phyloP scores from a whole-genome alignment of 2,888 invertebrate genomes.

The Troides helena region DNA sequence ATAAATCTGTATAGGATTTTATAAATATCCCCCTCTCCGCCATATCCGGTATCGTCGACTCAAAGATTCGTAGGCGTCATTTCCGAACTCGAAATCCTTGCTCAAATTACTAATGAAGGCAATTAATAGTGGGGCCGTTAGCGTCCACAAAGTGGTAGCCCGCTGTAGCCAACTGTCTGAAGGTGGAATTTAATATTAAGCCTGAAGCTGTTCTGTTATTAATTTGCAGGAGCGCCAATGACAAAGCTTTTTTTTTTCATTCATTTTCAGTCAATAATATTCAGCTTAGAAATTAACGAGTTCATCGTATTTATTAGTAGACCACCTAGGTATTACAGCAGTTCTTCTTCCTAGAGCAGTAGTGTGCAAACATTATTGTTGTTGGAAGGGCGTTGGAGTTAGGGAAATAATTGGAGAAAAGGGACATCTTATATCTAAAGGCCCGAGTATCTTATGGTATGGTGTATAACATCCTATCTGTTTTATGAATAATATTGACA shows the following conservation, averaged over 20 bases:
- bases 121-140: constrained; percentile 59
- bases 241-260: constrained; percentile 35
- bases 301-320: too few relatives aligned
- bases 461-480: too few relatives aligned
- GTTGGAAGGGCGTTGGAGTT: too few relatives aligned
- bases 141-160: constrained; percentile 48
- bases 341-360: too few relatives aligned
- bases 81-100: constrained; percentile 53
- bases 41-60: constrained; percentile 4
- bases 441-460: too few relatives aligned
- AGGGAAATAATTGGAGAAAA: too few relatives aligned
- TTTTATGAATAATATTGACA: too few relatives aligned
- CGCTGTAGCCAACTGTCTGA: constrained; percentile 37
- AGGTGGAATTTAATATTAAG: constrained; percentile 43
- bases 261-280: constrained; percentile 13
- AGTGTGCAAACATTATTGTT: too few relatives aligned
- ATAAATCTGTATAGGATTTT: background rate
- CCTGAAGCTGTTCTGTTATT: constrained; percentile 6
- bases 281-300: background rate
- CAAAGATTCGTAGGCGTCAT: constrained; percentile 38
- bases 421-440: too few relatives aligned
- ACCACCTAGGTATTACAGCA: too few relatives aligned
- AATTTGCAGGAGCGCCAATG: background rate
- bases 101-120: constrained; percentile 59
- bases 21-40: constrained; percentile 3